Evolutionary conservation across 2,113 vertebrate species (phyloP).

Genomic region (Aix galericulata): DNA sequence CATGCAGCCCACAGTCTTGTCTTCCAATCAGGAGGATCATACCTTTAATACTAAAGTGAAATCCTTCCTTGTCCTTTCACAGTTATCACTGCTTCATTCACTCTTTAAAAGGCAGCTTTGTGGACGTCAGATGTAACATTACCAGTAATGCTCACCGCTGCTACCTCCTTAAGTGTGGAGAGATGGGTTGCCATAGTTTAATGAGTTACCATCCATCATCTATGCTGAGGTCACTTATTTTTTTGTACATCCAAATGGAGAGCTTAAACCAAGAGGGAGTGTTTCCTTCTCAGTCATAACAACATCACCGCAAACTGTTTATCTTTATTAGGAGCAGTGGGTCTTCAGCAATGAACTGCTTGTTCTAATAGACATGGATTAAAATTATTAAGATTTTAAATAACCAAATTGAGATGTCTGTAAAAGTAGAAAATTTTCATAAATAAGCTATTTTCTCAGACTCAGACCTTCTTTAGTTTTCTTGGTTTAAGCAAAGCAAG

Average conservation of each 20-base stretch:
- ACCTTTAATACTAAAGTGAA: neutral
- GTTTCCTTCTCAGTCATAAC: neutral
- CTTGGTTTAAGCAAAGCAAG: neutral
- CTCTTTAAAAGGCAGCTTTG: neutral
- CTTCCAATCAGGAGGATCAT: neutral
- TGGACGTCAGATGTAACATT: neutral
- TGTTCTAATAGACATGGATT: neutral
- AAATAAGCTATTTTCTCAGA: neutral
- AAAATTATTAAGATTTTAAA: neutral
- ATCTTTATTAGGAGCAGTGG: neutral
- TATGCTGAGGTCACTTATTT: neutral
- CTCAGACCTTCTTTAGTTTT: neutral
- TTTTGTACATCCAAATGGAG: neutral
- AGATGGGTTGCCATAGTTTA: neutral
- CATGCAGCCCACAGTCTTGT: neutral
- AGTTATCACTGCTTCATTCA: neutral
- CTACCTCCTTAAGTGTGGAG: too few species aligned
- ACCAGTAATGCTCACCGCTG: neutral
- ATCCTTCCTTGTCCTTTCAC: neutral
- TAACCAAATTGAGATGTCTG: fast-evolving
- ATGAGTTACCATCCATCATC: neutral
- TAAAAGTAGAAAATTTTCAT: neutral
- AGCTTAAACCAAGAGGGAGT: neutral
- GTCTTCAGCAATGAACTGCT: neutral
- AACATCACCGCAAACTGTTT: neutral